A percentile compares a stretch with the other conserved stretches of the same genome.
phyloP scores from a whole-genome alignment of 2,113 vertebrate species.

The Pelmatolapia mariae region DNA sequence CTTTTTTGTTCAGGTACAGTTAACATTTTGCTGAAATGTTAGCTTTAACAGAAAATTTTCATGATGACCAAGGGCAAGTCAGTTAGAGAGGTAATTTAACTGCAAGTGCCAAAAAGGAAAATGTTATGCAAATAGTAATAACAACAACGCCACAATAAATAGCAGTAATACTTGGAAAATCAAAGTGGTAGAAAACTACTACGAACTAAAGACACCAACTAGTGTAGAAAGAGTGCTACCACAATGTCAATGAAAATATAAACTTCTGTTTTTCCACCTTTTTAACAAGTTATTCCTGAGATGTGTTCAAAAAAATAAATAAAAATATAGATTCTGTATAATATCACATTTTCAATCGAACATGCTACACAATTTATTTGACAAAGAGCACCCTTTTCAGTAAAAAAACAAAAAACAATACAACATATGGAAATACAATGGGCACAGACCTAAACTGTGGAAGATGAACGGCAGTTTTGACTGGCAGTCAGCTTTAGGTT shows the following conservation, averaged over 20 bases:
- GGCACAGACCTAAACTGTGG: background rate
- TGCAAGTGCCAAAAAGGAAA: background rate
- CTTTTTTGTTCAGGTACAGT: background rate
- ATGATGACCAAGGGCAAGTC: background rate
- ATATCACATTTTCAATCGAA: background rate
- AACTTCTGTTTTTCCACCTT: background rate
- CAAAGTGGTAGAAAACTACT: background rate
- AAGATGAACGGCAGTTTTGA: background rate
- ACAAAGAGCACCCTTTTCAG: background rate
- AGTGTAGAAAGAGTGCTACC: background rate
- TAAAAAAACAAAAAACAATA: background rate
- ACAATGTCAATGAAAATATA: background rate
- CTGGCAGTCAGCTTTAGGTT: background rate
- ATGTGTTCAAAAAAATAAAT: slow-evolving; percentile 3
- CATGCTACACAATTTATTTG: background rate
- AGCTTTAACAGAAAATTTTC: background rate
- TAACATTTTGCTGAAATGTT: background rate
- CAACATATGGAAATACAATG: background rate
- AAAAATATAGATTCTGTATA: slow-evolving; percentile 22
- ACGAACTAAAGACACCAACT: background rate
- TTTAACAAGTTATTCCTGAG: slow-evolving; percentile 15
- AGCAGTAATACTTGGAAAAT: background rate
- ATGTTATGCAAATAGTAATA: background rate
- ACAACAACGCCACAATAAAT: background rate
- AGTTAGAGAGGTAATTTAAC: background rate